phyloP scores from a whole-genome alignment of 2,797 vertebrate genomes.

The Chrosomus eos region DNA sequence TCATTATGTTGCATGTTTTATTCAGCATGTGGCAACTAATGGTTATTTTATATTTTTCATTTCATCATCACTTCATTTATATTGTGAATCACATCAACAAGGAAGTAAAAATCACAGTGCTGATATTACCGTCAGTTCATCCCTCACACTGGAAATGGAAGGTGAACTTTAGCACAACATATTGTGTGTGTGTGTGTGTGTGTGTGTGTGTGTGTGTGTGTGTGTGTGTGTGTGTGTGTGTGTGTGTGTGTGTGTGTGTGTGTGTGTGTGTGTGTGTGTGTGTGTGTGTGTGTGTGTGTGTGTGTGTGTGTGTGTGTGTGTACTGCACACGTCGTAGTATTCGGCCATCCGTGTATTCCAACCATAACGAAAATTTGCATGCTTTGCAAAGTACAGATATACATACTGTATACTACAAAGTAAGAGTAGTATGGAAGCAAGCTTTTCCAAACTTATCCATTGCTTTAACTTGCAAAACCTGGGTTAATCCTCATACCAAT shows the following conservation, averaged over 20 bases:
- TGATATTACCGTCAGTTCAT: not conserved
- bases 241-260: too few species aligned
- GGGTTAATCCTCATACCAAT: conserved; percentile 16
- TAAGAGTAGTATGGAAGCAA: not conserved
- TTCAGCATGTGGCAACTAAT: not conserved
- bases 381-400: not conserved
- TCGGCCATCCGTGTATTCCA: not conserved
- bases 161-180: not conserved
- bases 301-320: too few species aligned
- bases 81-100: not conserved
- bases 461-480: not conserved
- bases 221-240: too few species aligned
- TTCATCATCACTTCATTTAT: too few species aligned
- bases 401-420: not conserved
- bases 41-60: not conserved
- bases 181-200: too few species aligned
- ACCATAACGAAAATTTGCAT: not conserved
- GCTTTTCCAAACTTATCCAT: not conserved
- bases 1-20: not conserved
- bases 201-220: too few species aligned
- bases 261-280: too few species aligned
- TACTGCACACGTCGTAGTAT: not conserved
- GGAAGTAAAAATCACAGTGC: not conserved
- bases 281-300: too few species aligned
- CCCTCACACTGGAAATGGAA: not conserved